A percentile compares a stretch with the other conserved stretches of the same genome.
Evolutionary conservation across 1,140 invertebrate species (phyloP).

Genomic region (Neelides sp.): DNA sequence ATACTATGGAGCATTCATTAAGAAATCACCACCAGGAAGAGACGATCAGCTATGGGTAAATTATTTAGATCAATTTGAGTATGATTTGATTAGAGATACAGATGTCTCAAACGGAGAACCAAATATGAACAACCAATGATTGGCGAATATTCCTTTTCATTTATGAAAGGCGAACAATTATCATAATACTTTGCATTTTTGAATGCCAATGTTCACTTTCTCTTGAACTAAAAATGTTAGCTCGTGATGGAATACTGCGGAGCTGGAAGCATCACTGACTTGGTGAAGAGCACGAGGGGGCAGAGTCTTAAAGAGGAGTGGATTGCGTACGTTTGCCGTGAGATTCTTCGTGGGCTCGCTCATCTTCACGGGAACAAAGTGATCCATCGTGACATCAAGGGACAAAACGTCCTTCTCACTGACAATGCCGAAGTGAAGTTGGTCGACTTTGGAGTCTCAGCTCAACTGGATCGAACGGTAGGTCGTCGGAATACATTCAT

Average conservation of each 20-base stretch:
- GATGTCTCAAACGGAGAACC: too few relatives aligned
- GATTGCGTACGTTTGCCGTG: slow-evolving; percentile 98
- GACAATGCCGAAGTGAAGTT: slow-evolving; percentile 88
- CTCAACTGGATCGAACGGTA: slow-evolving; percentile 96
- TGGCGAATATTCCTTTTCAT: too few relatives aligned
- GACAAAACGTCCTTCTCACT: slow-evolving; percentile 97
- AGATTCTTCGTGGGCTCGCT: slow-evolving; percentile 88
- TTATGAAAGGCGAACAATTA: neutral
- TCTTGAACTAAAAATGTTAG: slow-evolving; percentile 35
- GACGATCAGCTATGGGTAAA: slow-evolving; percentile 93
- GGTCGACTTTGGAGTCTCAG: slow-evolving; percentile 99
- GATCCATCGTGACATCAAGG: slow-evolving; percentile 99
- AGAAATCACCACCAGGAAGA: slow-evolving; percentile 95
- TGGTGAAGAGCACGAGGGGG: slow-evolving; percentile 98
- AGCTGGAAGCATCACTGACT: slow-evolving; percentile 94
- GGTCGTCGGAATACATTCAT: slow-evolving; percentile 98
- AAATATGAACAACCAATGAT: too few relatives aligned
- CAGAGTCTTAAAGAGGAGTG: slow-evolving; percentile 98
- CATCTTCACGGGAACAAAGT: slow-evolving; percentile 98
- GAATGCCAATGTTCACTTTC: neutral
- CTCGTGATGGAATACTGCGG: slow-evolving; percentile 99
- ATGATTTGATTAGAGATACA: neutral
- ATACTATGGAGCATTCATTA: slow-evolving; percentile 99
- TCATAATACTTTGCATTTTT: neutral
- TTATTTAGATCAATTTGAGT: slow-evolving; percentile 15